Percentiles rank a stretch among this genome's conserved stretches.
Evolutionary conservation across 2,797 vertebrate species (phyloP).

Genomic region (Gymnoscopelus microlampas): DNA sequence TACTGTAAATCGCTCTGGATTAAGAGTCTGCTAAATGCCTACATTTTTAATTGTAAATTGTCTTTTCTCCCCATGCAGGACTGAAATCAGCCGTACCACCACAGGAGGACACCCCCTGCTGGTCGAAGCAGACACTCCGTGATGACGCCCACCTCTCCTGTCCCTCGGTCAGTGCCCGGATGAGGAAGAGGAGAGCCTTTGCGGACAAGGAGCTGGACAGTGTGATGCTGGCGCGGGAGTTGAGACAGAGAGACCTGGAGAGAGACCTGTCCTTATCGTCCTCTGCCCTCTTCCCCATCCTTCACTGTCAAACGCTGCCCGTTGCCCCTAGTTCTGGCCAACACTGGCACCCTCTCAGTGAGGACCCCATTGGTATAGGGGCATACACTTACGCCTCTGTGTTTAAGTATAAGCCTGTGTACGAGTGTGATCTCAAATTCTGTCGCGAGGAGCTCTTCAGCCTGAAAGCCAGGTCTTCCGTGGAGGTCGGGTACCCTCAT

Average conservation of each 20-base stretch:
- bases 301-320: conserved; percentile 63
- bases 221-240: conserved; percentile 78
- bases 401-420: conserved; percentile 70
- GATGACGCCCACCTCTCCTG: conserved; percentile 46
- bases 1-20: too few species aligned
- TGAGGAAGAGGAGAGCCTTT: conserved; percentile 80
- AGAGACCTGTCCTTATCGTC: conserved; percentile 49
- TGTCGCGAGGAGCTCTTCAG: conserved; percentile 62
- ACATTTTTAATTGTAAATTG: background rate
- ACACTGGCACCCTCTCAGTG: conserved; percentile 63
- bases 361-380: conserved; percentile 47
- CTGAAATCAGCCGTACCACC: conserved; percentile 57
- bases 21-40: too few species aligned
- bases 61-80: conserved; percentile 41
- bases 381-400: conserved; percentile 61
- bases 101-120: conserved; percentile 60
- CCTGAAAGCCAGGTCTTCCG: conserved; percentile 54
- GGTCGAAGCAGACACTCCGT: conserved; percentile 56
- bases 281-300: conserved; percentile 43
- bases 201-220: conserved; percentile 84
- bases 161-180: conserved; percentile 75
- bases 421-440: conserved; percentile 74
- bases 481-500: conserved; percentile 45
- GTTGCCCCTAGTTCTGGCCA: conserved; percentile 44
- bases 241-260: conserved; percentile 76